Conservation (phyloP, 1,140 invertebrate species). For the Drosophila seguyi region DNA sequence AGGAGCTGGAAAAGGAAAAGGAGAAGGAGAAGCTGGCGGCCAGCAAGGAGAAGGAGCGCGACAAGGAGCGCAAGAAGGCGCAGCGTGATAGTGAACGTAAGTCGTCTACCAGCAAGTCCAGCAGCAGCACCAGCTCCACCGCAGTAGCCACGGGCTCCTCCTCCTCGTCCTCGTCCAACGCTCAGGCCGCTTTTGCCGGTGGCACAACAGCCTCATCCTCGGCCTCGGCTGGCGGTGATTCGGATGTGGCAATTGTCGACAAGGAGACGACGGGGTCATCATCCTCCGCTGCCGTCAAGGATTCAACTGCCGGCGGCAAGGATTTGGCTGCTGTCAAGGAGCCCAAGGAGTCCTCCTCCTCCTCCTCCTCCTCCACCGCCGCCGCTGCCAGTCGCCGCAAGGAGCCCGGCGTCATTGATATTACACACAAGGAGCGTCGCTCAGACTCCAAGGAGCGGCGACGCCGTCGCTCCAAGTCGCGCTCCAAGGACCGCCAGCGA, state of each 20-base stretch:
- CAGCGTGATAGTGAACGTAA: constrained; percentile 84
- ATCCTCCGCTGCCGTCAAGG: neutral
- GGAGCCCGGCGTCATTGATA: constrained; percentile 47
- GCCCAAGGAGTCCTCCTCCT: constrained; percentile 26
- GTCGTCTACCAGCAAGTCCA: constrained; percentile 65
- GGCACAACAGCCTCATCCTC: neutral
- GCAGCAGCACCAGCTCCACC: constrained; percentile 1
- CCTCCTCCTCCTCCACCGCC: constrained; percentile 22
- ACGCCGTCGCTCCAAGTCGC: constrained; percentile 80
- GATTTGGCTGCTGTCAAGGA: neutral
- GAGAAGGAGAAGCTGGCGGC: constrained; percentile 85
- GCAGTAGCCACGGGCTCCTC: neutral
- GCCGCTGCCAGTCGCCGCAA: constrained; percentile 42
- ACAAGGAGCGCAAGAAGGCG: constrained; percentile 85
- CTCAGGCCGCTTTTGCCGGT: neutral
- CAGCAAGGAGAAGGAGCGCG: constrained; percentile 84
- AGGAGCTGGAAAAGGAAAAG: constrained; percentile 87
- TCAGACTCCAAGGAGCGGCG: constrained; percentile 55
- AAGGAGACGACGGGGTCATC: constrained; percentile 15
- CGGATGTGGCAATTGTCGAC: constrained; percentile 41
- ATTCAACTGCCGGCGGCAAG: neutral
- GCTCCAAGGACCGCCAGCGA: constrained; percentile 85
- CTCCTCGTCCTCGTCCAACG: neutral
- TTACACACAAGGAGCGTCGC: constrained; percentile 79
- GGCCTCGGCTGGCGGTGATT: constrained; percentile 14